Conservation (phyloP, 2,888 invertebrate species). For the Drosophila subsilvestris region DNA sequence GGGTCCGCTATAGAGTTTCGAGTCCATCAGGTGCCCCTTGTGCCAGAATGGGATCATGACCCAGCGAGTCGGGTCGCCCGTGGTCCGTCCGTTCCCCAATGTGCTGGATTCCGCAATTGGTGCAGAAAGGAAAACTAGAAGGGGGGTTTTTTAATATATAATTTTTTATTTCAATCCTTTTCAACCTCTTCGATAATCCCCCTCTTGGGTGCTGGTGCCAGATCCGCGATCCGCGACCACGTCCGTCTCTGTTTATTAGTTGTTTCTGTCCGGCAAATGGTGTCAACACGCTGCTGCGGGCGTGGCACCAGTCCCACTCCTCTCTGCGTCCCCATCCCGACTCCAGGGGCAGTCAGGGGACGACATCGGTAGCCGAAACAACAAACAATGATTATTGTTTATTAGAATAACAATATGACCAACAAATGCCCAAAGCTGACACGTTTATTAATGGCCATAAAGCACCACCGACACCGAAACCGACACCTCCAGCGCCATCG, state of each 20-base stretch:
- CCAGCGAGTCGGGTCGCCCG: no score
- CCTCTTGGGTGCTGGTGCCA: not conserved
- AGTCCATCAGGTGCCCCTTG: no score
- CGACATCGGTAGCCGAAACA: constrained; percentile 31
- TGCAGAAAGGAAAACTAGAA: no score
- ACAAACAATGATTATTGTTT: constrained; percentile 44
- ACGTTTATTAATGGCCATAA: constrained; percentile 34
- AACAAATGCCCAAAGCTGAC: constrained; percentile 30
- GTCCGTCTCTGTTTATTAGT: not conserved
- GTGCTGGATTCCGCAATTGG: no score
- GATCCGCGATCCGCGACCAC: not conserved
- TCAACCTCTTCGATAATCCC: no score
- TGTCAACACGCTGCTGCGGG: constrained; percentile 37
- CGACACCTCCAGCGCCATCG: not conserved
- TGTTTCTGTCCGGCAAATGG: constrained; percentile 11
- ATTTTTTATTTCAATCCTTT: no score
- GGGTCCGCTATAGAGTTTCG: no score
- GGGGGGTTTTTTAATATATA: no score
- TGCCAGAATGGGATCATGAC: no score
- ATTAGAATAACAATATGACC: constrained; percentile 39
- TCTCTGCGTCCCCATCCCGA: no score
- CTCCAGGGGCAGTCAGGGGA: constrained; percentile 3
- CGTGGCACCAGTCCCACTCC: not conserved
- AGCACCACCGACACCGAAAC: not conserved
- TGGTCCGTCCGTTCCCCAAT: no score